Evolutionary conservation across 2,797 vertebrate species (phyloP).

Genomic region (Hylomyscus alleni): DNA sequence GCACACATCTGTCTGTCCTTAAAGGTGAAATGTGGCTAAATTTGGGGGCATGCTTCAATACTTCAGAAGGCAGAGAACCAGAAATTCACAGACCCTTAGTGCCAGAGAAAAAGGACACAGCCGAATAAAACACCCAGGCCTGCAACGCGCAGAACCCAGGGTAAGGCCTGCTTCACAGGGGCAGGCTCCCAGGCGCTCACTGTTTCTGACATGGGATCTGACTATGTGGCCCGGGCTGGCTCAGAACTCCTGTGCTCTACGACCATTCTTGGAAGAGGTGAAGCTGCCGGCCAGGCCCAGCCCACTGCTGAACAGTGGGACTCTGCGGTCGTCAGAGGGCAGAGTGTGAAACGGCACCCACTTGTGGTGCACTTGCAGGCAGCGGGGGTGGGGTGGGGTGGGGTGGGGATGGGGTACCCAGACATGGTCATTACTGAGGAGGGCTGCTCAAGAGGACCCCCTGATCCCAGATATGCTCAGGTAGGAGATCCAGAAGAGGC

Average conservation of each 20-base stretch:
- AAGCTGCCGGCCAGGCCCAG: no score
- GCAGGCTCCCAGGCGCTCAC: neutral
- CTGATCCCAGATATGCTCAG: neutral
- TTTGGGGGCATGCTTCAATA: neutral
- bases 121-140: neutral
- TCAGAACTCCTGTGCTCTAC: neutral
- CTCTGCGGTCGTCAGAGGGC: neutral
- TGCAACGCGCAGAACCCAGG: neutral
- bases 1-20: neutral
- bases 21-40: neutral
- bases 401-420: neutral
- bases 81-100: neutral
- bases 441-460: rapidly evolving
- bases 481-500: neutral
- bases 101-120: neutral
- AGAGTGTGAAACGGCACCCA: neutral
- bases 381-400: neutral
- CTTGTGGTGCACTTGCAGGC: rapidly evolving
- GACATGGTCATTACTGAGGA: no score
- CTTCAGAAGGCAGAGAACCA: neutral
- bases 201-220: neutral
- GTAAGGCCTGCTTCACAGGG: neutral
- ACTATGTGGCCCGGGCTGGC: neutral
- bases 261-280: no score
- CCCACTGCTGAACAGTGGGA: neutral